phyloP scores from a whole-genome alignment of 2,888 invertebrate genomes.

The Trissolcus brochymenae region DNA sequence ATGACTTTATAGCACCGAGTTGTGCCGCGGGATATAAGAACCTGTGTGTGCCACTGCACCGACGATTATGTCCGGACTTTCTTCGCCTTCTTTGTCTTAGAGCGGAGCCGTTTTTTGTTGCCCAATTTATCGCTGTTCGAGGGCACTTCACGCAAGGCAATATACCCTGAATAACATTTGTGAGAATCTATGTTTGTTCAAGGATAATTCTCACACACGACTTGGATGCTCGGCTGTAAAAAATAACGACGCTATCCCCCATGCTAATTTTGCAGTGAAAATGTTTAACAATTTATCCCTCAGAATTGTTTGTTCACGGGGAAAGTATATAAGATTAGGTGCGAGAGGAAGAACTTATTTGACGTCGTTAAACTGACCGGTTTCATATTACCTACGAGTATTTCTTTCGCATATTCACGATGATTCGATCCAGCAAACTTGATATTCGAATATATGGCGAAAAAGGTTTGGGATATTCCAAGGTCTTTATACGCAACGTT shows the following conservation, averaged over 20 bases:
- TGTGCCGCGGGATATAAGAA: slow-evolving; percentile 59
- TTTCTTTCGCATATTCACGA: slow-evolving; percentile 14
- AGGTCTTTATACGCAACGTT: slow-evolving; percentile 19
- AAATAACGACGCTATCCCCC: background rate
- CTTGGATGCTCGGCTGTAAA: background rate
- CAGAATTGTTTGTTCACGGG: background rate
- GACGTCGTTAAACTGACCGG: background rate
- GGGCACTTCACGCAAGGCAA: slow-evolving; percentile 61
- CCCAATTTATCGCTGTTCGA: slow-evolving; percentile 71
- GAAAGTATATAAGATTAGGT: background rate
- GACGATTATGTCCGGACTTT: slow-evolving; percentile 52
- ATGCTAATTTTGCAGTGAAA: background rate
- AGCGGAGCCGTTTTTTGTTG: slow-evolving; percentile 61
- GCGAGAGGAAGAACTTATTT: background rate
- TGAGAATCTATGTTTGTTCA: slow-evolving; percentile 39
- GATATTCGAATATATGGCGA: slow-evolving; percentile 18
- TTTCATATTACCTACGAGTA: slow-evolving; percentile 19
- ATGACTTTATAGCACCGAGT: slow-evolving; percentile 70
- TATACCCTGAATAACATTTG: slow-evolving; percentile 56
- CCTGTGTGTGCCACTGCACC: slow-evolving; percentile 46
- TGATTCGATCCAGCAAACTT: slow-evolving; percentile 14
- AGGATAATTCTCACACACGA: slow-evolving; percentile 41
- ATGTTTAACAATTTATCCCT: no score
- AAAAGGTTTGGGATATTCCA: slow-evolving; percentile 19
- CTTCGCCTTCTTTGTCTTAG: slow-evolving; percentile 59